Base-by-base conservation (phyloP, 2,113 vertebrate genomes). In the Leptobrachium ailaonicum region DNA sequence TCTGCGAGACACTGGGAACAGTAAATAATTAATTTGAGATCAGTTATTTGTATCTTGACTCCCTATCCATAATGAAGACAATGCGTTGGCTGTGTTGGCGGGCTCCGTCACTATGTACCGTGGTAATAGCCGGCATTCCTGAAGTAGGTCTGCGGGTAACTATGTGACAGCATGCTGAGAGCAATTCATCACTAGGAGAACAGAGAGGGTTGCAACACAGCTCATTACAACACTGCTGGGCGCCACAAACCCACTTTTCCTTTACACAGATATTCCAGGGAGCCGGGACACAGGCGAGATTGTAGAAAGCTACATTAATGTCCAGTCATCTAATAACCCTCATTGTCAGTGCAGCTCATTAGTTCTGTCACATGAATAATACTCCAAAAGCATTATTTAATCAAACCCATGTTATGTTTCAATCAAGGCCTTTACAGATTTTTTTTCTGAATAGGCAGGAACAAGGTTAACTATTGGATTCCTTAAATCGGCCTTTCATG, bases 141-240 rank as follows among this genome's bases (percentile, higher is more conserved):
- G 40, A 4, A 60, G 78, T 14, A 50, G 41, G 50, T 67, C 64
- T 80, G 60, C 58, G 63, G 50, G 78, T 80, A 80, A 73, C 78
- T 62, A 80, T 73, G 78, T 73, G 71, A 42, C 71, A 80, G 72
- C 78, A 80, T 53, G 71, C 78, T 80, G 78, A 6, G 71, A 66
- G 60, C 54, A 80, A 80, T 80, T 80, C 78, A 80, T 80, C 78
- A 67, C 78, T 70, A 62, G 14, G 50, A 80, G 71, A 80, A 72
- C 64, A 70, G 50, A 54, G 66, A 50, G 67, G 47, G 78, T 60
- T 74, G 41, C 71, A 80, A 47, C 78, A 60, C 71, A 73, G 20
- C 78, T 80, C 78, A 74, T 80, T 80, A 80, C 62, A 68, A 58
- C 62, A 50, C 74, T 40, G 11, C 64, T 64, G 72, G 78, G 13